These are phyloP conservation scores for Sepioteuthis lessoniana DNA, from an alignment of 2,888 invertebrate species.

Conservation along the genomic window DNA sequence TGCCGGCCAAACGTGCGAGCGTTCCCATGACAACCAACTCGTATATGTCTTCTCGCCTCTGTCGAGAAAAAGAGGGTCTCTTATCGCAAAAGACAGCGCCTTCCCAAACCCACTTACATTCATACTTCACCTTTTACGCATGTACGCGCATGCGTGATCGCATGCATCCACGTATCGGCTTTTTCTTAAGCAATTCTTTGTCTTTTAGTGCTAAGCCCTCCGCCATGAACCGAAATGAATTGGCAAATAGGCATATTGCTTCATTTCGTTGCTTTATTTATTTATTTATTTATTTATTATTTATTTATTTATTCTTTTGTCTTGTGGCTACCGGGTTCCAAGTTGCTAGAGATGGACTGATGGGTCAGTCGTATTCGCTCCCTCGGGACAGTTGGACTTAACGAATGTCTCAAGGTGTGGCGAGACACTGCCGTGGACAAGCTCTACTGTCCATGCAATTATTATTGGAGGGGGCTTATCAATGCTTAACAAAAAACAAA, in stretches of 20 bases:
- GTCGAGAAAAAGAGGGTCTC: not conserved
- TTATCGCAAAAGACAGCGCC: not conserved
- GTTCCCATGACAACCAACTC: conserved; percentile 20
- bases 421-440: not conserved
- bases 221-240: not conserved
- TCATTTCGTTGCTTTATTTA: not conserved
- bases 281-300: not conserved
- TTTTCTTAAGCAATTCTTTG: conserved; percentile 16
- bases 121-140: not conserved
- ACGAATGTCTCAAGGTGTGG: not conserved
- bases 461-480: not conserved
- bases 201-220: not conserved
- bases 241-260: not conserved
- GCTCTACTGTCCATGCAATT: not conserved
- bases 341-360: not conserved
- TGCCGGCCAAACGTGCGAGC: not conserved
- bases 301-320: not conserved
- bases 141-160: not conserved
- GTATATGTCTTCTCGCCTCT: not conserved
- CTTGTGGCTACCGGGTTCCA: not conserved
- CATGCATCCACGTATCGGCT: not conserved
- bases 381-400: not conserved
- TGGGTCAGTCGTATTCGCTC: not conserved
- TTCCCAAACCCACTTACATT: not conserved
- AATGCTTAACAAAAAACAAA: not conserved